Evolutionary conservation across 1,140 invertebrate genomes (phyloP).

Genomic region (Penaeus japonicus): DNA sequence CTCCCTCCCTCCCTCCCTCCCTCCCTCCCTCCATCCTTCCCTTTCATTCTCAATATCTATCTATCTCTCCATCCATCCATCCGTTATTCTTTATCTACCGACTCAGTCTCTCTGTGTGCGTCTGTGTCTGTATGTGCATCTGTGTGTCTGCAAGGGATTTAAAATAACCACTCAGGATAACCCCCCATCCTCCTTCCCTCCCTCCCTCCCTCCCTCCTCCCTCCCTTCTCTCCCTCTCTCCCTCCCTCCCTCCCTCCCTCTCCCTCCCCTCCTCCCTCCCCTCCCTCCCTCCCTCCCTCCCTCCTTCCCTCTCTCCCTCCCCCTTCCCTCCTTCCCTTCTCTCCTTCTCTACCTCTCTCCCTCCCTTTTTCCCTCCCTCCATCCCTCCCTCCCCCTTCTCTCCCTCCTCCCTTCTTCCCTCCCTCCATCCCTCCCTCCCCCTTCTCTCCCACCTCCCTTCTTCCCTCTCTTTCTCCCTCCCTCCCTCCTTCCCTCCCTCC

Average conservation of each 20-base stretch:
- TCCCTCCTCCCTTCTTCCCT: neutral
- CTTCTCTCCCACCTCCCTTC: neutral
- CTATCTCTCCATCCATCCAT: too few relatives aligned
- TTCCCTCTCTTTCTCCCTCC: neutral
- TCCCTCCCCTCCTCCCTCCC: neutral
- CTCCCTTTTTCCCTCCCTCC: neutral
- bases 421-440: neutral
- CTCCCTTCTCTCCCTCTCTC: neutral
- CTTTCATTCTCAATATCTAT: too few relatives aligned
- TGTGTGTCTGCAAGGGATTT: too few relatives aligned
- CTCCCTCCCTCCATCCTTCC: neutral
- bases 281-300: neutral
- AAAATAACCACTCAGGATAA: too few relatives aligned
- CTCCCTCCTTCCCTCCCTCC: neutral
- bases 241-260: too few relatives aligned
- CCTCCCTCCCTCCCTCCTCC: too few relatives aligned
- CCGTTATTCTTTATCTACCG: too few relatives aligned
- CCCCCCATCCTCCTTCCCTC: neutral
- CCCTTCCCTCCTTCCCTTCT: too few relatives aligned
- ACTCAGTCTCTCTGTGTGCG: too few relatives aligned
- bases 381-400: neutral
- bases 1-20: neutral
- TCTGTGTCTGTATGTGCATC: too few relatives aligned
- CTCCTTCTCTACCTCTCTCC: neutral
- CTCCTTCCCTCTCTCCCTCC: neutral